phyloP scores from a whole-genome alignment of 2,113 vertebrate species.

The Psettodes erumei region DNA sequence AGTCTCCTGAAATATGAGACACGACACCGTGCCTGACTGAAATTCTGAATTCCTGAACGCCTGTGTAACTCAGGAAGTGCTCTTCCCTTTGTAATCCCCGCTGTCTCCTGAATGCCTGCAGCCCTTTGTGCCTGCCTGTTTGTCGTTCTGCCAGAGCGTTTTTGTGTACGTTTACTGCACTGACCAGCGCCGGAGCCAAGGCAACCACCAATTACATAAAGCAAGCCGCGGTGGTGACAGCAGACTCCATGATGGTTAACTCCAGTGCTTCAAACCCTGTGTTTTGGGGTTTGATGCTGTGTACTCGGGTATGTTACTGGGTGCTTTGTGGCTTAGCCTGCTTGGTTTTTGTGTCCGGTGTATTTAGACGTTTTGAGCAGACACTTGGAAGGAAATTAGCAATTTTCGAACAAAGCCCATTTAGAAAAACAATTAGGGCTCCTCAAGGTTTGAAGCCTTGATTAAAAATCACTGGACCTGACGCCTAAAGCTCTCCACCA shows the following conservation, averaged over 20 bases:
- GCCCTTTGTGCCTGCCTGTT: conserved; percentile 9
- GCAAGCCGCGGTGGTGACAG: conserved; percentile 72
- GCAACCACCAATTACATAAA: conserved; percentile 72
- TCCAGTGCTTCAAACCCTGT: conserved; percentile 66
- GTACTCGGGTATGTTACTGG: conserved; percentile 46
- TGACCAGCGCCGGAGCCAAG: conserved; percentile 62
- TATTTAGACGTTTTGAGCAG: conserved; percentile 36
- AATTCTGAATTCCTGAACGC: conserved; percentile 53
- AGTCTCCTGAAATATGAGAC: conserved; percentile 64
- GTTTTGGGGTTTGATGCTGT: conserved; percentile 71
- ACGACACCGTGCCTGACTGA: conserved; percentile 46
- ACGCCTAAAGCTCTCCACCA: neutral
- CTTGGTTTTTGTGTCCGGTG: conserved; percentile 54
- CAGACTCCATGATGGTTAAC: conserved; percentile 62
- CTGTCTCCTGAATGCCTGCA: conserved; percentile 34
- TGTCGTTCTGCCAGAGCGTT: conserved; percentile 41
- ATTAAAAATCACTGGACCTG: conserved; percentile 48
- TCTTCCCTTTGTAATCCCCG: conserved; percentile 27
- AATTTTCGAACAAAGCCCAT: conserved; percentile 7
- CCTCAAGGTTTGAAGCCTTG: conserved; percentile 45
- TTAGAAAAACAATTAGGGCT: conserved; percentile 22
- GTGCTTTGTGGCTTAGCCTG: conserved; percentile 52
- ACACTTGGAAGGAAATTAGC: conserved; percentile 27
- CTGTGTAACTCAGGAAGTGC: conserved; percentile 43
- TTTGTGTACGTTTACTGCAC: conserved; percentile 55